Percentiles rank a stretch among this genome's conserved stretches.
Evolutionary conservation across 2,888 invertebrate species (phyloP).

Genomic region (Drosophila monieri): DNA sequence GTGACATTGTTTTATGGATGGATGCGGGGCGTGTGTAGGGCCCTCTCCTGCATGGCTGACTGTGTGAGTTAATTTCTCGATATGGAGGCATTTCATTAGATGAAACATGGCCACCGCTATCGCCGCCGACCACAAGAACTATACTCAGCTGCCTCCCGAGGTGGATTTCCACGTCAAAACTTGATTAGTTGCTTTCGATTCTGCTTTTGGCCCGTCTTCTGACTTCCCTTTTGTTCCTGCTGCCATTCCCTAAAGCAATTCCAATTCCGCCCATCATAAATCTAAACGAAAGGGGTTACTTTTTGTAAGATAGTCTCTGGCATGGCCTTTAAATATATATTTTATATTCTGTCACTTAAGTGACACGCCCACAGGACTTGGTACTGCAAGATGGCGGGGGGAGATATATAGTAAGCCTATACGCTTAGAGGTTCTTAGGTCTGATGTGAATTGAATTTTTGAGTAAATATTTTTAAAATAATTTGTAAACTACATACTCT

Average conservation of each 20-base stretch:
- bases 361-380: conserved; percentile 38
- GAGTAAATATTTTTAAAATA: background rate
- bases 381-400: conserved; percentile 3
- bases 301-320: conserved; percentile 45
- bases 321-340: conserved; percentile 49
- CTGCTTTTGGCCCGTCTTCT: conserved; percentile 37
- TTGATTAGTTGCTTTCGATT: conserved; percentile 80
- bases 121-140: conserved; percentile 27
- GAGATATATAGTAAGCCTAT: background rate
- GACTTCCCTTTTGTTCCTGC: conserved; percentile 33
- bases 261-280: conserved; percentile 70
- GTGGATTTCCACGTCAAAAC: conserved; percentile 82
- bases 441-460: background rate
- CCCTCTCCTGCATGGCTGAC: conserved; percentile 29
- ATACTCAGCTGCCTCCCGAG: conserved; percentile 52
- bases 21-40: conserved; percentile 33
- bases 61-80: conserved; percentile 47
- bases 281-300: conserved; percentile 70
- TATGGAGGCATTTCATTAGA: conserved; percentile 71
- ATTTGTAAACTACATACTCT: background rate
- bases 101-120: conserved; percentile 53
- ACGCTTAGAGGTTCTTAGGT: background rate
- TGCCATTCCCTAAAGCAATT: conserved; percentile 33
- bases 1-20: conserved; percentile 84
- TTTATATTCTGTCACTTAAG: conserved; percentile 61